Evolutionary conservation across 2,113 vertebrate genomes (phyloP), one percentile per base, ranked within the genome.

Genomic region (Sturnus vulgaris): DNA sequence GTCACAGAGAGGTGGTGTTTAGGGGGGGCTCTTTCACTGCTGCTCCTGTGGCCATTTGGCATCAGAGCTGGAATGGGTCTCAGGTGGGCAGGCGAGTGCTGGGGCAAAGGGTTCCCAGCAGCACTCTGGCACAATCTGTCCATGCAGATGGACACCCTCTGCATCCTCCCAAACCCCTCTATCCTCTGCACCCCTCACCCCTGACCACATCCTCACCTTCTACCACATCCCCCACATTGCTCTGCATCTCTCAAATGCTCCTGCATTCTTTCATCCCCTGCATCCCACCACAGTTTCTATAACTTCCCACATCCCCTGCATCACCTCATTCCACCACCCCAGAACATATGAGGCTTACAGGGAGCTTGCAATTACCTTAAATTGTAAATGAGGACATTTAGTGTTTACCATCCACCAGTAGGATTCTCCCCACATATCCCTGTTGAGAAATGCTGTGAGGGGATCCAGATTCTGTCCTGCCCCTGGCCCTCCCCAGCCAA

Each of bases 331-430:
- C 44, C 0, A 1, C 61, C 30, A 63, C 22, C 16, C 22, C 17
- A n/a, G 35, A 50, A 21, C 7, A n/a, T n/a, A 15, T 20, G 33
- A 0, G 1, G 46, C 10, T 66, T 60, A 61, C 2, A 1, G 33
- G 28, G 30, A 86, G 10, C 16, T 90, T 80, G 40, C 24, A 35
- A 8, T 60, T 63, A 40, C 39, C 15, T 28, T 52, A 49, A 56
- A 47, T 46, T 55, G 11, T 55, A 79, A 80, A 44, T 3, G 8
- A 59, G 33, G 50, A 35, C 42, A 49, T 53, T 70, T 44, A 31
- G 35, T 53, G 55, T 73, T 90, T 80, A 19, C 55, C 8, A 3
- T 82, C 25, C 42, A 28, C 20, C 5, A 19, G 33, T 37, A 80
- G 42, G 27, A 33, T 7, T 55, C 5, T 18, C 28, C 31, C 4